phyloP scores from a whole-genome alignment of 2,113 vertebrate species.

The Menidia beryllina region DNA sequence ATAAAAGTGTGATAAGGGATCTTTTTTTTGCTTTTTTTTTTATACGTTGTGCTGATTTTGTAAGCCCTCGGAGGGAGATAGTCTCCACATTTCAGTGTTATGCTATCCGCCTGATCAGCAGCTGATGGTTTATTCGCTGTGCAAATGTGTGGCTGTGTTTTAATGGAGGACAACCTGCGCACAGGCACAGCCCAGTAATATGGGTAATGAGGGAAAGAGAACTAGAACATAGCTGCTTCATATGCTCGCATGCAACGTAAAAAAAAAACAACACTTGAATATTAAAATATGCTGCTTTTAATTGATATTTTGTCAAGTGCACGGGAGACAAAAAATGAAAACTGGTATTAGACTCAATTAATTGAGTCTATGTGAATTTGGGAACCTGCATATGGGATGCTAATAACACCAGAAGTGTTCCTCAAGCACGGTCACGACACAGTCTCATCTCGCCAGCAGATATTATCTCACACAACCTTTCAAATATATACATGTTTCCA shows the following conservation, averaged over 20 bases:
- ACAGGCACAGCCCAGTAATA: constrained; percentile 1
- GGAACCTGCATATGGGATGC: too few species aligned
- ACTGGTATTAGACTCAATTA: background rate
- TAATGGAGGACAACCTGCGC: constrained; percentile 19
- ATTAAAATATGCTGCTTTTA: constrained; percentile 18
- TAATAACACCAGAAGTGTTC: too few species aligned
- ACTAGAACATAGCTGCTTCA: constrained; percentile 58
- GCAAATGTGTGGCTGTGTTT: constrained; percentile 17
- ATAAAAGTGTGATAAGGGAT: background rate
- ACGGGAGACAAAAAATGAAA: background rate
- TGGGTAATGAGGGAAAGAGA: constrained; percentile 23
- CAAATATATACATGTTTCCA: too few species aligned
- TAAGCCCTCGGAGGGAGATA: background rate
- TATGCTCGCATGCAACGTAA: constrained; percentile 16
- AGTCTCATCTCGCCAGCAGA: too few species aligned
- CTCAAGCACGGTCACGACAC: too few species aligned
- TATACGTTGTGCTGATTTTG: background rate
- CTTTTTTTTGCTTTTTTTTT: too few species aligned
- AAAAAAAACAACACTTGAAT: constrained; percentile 5
- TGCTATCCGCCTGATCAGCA: constrained; percentile 10
- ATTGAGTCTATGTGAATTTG: background rate
- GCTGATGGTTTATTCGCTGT: background rate
- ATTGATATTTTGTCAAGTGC: constrained; percentile 15
- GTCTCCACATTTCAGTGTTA: background rate
- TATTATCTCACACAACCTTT: too few species aligned